A percentile compares a stretch with the other conserved stretches of the same genome.
Evolutionary conservation across 2,113 vertebrate genomes (phyloP).

Genomic region (Progne subis): DNA sequence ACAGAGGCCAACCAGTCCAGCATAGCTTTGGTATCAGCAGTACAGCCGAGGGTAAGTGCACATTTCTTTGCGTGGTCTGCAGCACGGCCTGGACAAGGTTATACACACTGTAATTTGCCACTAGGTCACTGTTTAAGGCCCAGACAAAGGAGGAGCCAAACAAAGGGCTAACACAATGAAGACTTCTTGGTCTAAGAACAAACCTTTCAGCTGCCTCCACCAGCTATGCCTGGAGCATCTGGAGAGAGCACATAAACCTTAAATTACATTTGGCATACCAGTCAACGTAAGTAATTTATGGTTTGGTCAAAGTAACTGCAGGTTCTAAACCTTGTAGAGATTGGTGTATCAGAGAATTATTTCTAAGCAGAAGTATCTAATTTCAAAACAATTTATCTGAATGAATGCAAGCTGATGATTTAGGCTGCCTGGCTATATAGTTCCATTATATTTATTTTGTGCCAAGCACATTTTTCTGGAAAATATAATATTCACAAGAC

Average conservation of each 20-base stretch:
- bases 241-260: neutral
- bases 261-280: neutral
- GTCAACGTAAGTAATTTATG: neutral
- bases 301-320: neutral
- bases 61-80: neutral
- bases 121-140: neutral
- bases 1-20: neutral
- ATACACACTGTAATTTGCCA: neutral
- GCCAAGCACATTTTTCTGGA: neutral
- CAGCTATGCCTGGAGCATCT: neutral
- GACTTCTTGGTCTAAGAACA: neutral
- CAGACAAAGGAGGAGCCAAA: neutral
- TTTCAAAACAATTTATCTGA: constrained; percentile 5
- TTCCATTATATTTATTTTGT: neutral
- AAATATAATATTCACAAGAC: neutral
- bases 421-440: neutral
- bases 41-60: neutral
- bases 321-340: constrained; percentile 5
- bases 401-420: neutral
- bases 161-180: neutral
- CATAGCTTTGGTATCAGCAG: neutral
- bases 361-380: neutral
- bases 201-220: neutral
- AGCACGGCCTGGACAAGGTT: neutral
- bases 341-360: neutral